These are phyloP conservation scores for Sisyra terminalis DNA, from an alignment of 2,888 invertebrate genomes.

Conservation along the genomic window DNA sequence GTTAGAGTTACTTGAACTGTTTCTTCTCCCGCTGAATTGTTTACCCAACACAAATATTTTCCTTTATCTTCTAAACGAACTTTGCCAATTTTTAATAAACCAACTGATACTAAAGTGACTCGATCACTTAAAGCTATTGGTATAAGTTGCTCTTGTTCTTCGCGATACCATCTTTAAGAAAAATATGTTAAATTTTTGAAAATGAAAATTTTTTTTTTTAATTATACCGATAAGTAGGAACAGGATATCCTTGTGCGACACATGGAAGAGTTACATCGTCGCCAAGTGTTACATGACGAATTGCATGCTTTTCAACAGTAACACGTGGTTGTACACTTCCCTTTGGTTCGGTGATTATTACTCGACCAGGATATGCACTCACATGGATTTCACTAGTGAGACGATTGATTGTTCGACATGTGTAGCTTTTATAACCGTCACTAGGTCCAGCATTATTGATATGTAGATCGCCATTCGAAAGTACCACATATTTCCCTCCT, in stretches of 20 bases:
- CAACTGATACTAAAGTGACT: constrained; percentile 39
- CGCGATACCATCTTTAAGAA: constrained; percentile 51
- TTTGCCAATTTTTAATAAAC: constrained; percentile 47
- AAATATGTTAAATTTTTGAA: background rate
- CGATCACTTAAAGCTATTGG: constrained; percentile 50
- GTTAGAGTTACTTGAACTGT: constrained; percentile 59
- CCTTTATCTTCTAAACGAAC: constrained; percentile 67
- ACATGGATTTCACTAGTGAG: constrained; percentile 48
- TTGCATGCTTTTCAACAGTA: constrained; percentile 51
- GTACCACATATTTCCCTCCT: constrained; percentile 54
- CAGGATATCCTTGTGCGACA: constrained; percentile 66
- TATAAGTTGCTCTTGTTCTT: constrained; percentile 47
- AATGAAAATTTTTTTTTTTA: constrained; percentile 3
- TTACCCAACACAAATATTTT: constrained; percentile 77
- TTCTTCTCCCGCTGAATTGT: constrained; percentile 76
- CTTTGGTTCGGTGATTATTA: constrained; percentile 59
- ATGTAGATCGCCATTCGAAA: constrained; percentile 70
- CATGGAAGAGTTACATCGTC: constrained; percentile 61
- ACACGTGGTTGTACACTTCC: constrained; percentile 58
- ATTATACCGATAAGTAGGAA: constrained; percentile 53
- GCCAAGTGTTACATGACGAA: constrained; percentile 48
- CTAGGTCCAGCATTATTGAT: constrained; percentile 61
- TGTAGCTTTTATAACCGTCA: constrained; percentile 65
- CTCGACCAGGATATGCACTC: constrained; percentile 41
- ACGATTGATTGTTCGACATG: constrained; percentile 66